These are phyloP conservation scores for Geophilus truncorum DNA, from an alignment of 2,888 invertebrate genomes.

Conservation along the genomic window DNA sequence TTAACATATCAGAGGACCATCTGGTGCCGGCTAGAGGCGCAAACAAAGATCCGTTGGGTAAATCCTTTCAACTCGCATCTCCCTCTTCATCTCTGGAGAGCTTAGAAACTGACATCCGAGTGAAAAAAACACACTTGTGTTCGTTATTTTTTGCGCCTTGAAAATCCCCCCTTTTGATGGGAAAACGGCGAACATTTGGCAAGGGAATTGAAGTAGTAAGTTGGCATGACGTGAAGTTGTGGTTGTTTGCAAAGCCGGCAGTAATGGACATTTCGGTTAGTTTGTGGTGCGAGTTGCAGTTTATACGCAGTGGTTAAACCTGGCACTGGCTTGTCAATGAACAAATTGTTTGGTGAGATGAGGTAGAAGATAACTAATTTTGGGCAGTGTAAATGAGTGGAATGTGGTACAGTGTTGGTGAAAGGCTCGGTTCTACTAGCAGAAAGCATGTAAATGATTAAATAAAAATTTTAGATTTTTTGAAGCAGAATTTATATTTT, in stretches of 20 bases:
- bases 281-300: background rate
- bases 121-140: constrained; percentile 11
- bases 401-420: too few species aligned
- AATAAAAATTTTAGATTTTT: too few species aligned
- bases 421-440: too few species aligned
- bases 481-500: too few species aligned
- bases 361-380: too few species aligned
- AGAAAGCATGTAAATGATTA: too few species aligned
- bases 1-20: constrained; percentile 13
- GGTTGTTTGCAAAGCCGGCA: background rate
- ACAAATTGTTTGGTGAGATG: too few species aligned
- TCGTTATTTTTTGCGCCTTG: background rate
- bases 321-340: too few species aligned
- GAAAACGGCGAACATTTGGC: background rate
- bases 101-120: background rate
- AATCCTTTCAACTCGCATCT: background rate
- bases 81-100: background rate
- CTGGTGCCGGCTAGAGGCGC: background rate
- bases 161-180: background rate
- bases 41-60: background rate
- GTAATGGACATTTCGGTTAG: background rate
- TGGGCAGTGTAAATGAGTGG: too few species aligned
- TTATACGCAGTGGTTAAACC: background rate
- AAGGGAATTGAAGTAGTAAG: background rate
- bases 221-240: background rate